Percentiles rank a stretch among this genome's conserved stretches.
Conservation (phyloP, 1,140 invertebrate genomes). For the Prorops nasuta region DNA sequence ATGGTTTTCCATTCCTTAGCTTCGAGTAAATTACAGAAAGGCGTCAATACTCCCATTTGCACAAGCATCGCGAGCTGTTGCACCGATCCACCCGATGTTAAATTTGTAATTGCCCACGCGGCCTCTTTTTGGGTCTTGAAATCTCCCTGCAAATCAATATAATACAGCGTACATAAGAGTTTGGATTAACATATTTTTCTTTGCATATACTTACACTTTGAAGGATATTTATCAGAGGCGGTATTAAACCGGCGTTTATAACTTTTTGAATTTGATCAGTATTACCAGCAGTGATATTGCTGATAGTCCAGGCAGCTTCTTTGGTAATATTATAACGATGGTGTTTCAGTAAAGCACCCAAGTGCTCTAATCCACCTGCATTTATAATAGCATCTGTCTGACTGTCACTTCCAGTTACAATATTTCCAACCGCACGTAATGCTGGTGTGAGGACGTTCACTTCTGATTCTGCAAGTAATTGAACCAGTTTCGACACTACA, state of each 20-base stretch:
- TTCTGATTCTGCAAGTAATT: constrained; percentile 70
- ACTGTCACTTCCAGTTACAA: constrained; percentile 78
- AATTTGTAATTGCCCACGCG: constrained; percentile 79
- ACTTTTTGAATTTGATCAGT: constrained; percentile 72
- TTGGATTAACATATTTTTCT: neutral
- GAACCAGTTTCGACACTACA: constrained; percentile 74
- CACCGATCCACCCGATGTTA: constrained; percentile 71
- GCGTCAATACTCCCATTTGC: constrained; percentile 53
- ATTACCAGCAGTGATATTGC: constrained; percentile 81
- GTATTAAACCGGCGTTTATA: constrained; percentile 69
- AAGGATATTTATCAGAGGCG: constrained; percentile 70
- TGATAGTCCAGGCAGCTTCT: constrained; percentile 82
- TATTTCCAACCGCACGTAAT: constrained; percentile 83
- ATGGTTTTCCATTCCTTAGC: constrained; percentile 64
- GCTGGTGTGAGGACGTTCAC: constrained; percentile 85
- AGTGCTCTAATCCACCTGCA: constrained; percentile 72
- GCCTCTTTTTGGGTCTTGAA: constrained; percentile 79
- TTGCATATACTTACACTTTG: constrained; percentile 54
- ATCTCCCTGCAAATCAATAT: constrained; percentile 62
- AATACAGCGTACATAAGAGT: no score
- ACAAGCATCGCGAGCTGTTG: constrained; percentile 70
- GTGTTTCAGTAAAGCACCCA: constrained; percentile 74
- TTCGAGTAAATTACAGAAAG: constrained; percentile 55
- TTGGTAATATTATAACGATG: constrained; percentile 71
- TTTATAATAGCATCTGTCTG: constrained; percentile 91